Conservation (phyloP, 2,888 invertebrate genomes). For the Himalopsyche anomala region DNA sequence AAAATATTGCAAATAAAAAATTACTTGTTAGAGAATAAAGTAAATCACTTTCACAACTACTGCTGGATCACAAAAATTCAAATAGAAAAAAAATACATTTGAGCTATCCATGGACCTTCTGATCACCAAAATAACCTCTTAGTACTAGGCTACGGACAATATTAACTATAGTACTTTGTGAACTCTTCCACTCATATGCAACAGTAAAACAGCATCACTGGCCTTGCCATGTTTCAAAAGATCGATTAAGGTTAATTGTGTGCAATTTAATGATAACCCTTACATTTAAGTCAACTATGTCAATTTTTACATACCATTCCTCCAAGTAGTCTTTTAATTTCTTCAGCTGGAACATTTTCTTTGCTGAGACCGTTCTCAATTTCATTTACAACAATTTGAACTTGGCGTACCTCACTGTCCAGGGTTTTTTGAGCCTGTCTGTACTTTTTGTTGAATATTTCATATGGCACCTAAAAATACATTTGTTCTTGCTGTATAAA, state of each 20-base stretch:
- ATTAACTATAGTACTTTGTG: too few relatives aligned
- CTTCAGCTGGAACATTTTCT: constrained; percentile 78
- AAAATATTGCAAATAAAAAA: too few relatives aligned
- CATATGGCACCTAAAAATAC: constrained; percentile 91
- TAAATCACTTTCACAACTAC: too few relatives aligned
- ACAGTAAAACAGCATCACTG: too few relatives aligned
- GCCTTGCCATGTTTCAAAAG: too few relatives aligned
- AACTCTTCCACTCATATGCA: too few relatives aligned
- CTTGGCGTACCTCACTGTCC: constrained; percentile 94
- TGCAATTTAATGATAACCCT: background rate
- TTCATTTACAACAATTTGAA: constrained; percentile 86
- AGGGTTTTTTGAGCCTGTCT: constrained; percentile 95
- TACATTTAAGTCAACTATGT: background rate
- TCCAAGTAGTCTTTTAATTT: constrained; percentile 88
- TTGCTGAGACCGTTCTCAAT: constrained; percentile 85
- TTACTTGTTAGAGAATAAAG: too few relatives aligned
- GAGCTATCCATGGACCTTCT: too few relatives aligned
- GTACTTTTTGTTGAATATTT: constrained; percentile 97
- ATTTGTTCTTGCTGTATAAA: background rate
- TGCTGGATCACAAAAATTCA: too few relatives aligned
- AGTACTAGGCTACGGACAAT: too few relatives aligned
- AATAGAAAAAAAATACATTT: too few relatives aligned
- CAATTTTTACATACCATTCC: constrained; percentile 80
- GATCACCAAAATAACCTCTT: too few relatives aligned
- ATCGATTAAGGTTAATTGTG: background rate